phyloP scores from a whole-genome alignment of 2,113 vertebrate genomes.

The Prolemur simus region DNA sequence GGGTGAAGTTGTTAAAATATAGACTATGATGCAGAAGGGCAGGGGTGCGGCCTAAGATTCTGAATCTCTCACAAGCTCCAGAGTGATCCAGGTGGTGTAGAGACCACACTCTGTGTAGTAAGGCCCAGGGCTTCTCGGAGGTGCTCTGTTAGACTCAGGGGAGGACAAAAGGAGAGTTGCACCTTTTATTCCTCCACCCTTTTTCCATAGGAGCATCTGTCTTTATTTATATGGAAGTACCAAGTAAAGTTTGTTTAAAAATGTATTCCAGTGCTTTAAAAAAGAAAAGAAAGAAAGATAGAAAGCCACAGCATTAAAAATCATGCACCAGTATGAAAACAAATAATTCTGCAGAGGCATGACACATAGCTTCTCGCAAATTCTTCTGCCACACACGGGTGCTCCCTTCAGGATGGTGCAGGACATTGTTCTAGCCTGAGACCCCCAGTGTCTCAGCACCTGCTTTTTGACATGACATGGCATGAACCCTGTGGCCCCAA shows the following conservation, averaged over 20 bases:
- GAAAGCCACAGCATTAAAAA: not conserved
- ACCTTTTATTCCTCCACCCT: not conserved
- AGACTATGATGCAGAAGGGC: not conserved
- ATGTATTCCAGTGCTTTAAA: not conserved
- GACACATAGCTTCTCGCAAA: not conserved
- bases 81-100: not conserved
- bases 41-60: not conserved
- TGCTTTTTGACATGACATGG: not conserved
- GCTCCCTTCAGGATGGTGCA: not conserved
- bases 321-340: not conserved
- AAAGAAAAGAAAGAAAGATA: not conserved
- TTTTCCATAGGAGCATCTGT: not conserved
- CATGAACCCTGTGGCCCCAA: not conserved
- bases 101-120: not conserved
- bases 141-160: not conserved
- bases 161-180: not conserved
- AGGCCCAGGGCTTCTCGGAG: not conserved
- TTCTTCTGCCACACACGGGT: not conserved
- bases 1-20: not conserved
- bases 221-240: not conserved
- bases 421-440: not conserved
- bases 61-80: not conserved
- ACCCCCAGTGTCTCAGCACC: not conserved
- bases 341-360: not conserved
- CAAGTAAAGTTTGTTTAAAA: constrained; percentile 10